Percentiles rank a stretch among this genome's conserved stretches.
Conservation (phyloP, 2,113 vertebrate genomes). For the Sphaerodactylus townsendi region DNA sequence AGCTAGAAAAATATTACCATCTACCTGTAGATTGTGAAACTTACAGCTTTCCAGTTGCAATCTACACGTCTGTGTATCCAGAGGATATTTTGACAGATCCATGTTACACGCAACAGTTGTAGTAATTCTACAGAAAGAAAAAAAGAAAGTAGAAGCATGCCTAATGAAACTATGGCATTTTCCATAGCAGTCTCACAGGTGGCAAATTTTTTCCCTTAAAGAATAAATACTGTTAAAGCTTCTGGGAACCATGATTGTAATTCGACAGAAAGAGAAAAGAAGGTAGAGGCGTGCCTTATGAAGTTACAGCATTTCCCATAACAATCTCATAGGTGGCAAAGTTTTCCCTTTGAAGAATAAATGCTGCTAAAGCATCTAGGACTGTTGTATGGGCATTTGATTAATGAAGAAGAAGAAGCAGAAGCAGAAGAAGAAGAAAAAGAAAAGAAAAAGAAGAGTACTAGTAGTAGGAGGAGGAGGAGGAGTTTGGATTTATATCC, state of each 20-base stretch:
- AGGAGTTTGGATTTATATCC: no score
- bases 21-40: slow-evolving; percentile 42
- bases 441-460: no score
- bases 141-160: not conserved
- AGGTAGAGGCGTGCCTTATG: not conserved
- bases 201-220: not conserved
- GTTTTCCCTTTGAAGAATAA: not conserved
- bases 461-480: no score
- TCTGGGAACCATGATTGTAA: no score
- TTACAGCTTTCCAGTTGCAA: slow-evolving; percentile 83
- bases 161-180: not conserved
- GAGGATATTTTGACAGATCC: slow-evolving; percentile 84
- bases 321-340: not conserved
- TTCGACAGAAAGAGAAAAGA: slow-evolving; percentile 64
- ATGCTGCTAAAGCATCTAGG: not conserved
- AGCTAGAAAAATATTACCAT: not conserved
- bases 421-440: no score
- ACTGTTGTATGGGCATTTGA: no score
- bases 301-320: not conserved
- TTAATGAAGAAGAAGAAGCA: no score
- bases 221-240: not conserved
- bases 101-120: slow-evolving; percentile 82
- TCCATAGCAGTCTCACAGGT: not conserved
- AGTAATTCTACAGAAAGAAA: slow-evolving; percentile 73
- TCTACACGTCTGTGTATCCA: slow-evolving; percentile 80